Base-by-base conservation (phyloP, 2,888 invertebrate species). In the Seladonia tumulorum region DNA sequence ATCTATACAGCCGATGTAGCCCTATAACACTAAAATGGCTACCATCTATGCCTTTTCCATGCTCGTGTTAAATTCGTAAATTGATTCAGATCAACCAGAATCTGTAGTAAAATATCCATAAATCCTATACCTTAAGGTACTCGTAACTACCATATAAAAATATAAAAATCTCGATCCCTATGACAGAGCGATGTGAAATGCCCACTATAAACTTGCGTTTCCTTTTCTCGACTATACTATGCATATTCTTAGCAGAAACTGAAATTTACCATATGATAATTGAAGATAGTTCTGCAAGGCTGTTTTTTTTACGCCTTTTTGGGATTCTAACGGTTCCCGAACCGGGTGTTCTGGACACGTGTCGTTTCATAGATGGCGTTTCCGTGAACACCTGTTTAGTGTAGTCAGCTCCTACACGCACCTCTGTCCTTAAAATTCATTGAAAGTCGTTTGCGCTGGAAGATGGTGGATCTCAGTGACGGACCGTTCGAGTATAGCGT, bases 401-500 rank as follows among this genome's bases (percentile, higher is more conserved):
- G 98, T 49, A 98, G 98, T 76, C 98, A 99, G 18, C 98, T 71
- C 49, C 60, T 18, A 22, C 42, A 25, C 25, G 25, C 16, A 42
- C 57, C 39, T 97, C 92, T 97, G 1, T 97, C 1, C 99, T 98
- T 12, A 97, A 96, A 91, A 96, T 83, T 82, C 42, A n/a, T 71
- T 29, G 18, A 63, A 53, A 53, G n/a, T 75, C 63, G 8, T 42
- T 25, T 7, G 35, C 29, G 2, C 39, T 8, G n/a, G 53, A 53
- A 76, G 60, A 98, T 98, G 98, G 98, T 98, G 88, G 98, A 98
- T 95, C 96, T 98, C 93, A 97, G 97, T 86, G 98, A 98, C 91
- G 97, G 97, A 12, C 98, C 97, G 0, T 96, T 98, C 93, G 98
- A 98, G 94, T 98, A 98, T 95, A 98, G 98, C 90, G 98, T 98